Evolutionary conservation across 2,113 vertebrate genomes (phyloP).

Genomic region (Penelope pileata): DNA sequence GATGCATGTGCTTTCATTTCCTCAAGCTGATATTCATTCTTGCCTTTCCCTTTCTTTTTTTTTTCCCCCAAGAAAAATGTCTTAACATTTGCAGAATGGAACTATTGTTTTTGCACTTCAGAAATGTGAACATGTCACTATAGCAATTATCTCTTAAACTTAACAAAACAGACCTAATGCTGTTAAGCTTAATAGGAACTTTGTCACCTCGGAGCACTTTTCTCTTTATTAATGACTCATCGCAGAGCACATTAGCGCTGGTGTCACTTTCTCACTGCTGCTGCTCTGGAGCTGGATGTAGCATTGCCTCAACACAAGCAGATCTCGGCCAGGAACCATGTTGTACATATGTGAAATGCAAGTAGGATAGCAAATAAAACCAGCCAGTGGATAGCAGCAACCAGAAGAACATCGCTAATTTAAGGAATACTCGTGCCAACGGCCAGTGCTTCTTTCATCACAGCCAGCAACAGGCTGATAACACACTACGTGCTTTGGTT

Average conservation of each 20-base stretch:
- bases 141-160: constrained; percentile 43
- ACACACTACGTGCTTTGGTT: background rate
- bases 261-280: background rate
- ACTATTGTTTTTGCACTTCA: constrained; percentile 7
- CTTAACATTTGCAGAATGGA: constrained; percentile 29
- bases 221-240: constrained; percentile 15
- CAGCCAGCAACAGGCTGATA: background rate
- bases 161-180: constrained; percentile 22
- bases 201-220: constrained; percentile 3
- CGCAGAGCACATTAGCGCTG: background rate
- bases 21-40: background rate
- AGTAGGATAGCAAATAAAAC: background rate
- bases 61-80: background rate
- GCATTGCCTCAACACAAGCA: background rate
- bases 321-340: background rate
- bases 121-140: constrained; percentile 19
- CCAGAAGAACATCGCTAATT: background rate
- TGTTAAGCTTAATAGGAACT: background rate
- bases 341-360: no score
- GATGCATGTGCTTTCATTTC: background rate
- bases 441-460: background rate
- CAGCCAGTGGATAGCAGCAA: background rate
- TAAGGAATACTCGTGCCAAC: background rate
- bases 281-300: background rate
- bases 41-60: background rate